Conservation (phyloP, 2,113 vertebrate species). For the Callithrix jacchus region DNA sequence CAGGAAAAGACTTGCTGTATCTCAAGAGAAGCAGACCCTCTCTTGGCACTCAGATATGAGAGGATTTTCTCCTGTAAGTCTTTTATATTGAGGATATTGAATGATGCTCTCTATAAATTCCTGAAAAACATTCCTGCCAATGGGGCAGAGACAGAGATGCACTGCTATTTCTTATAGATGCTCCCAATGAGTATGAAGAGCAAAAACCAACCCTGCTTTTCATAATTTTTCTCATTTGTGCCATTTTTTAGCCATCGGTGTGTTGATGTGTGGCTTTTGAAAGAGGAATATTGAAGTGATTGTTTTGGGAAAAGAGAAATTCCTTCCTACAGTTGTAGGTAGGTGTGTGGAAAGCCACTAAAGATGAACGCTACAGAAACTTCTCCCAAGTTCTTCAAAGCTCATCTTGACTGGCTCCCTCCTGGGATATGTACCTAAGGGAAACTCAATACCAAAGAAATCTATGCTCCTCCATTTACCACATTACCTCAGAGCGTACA, state of each 20-base stretch:
- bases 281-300: not conserved
- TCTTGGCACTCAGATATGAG: not conserved
- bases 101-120: not conserved
- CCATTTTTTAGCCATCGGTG: not conserved
- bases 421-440: not conserved
- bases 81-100: not conserved
- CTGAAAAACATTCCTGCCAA: not conserved
- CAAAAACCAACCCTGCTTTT: not conserved
- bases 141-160: not conserved
- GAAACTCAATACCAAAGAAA: not conserved
- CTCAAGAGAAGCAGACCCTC: not conserved
- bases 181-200: not conserved
- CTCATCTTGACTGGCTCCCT: not conserved
- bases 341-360: not conserved
- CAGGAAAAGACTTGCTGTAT: not conserved
- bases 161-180: not conserved
- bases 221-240: not conserved
- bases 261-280: not conserved
- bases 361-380: not conserved
- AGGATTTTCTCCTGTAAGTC: not conserved
- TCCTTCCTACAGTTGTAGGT: not conserved
- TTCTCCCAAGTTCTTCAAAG: not conserved
- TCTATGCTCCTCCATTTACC: not conserved
- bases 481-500: not conserved
- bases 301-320: not conserved